A percentile compares a stretch with the other conserved stretches of the same genome.
Evolutionary conservation across 2,888 invertebrate genomes (phyloP).

Genomic region (Spilosoma lubricipeda): DNA sequence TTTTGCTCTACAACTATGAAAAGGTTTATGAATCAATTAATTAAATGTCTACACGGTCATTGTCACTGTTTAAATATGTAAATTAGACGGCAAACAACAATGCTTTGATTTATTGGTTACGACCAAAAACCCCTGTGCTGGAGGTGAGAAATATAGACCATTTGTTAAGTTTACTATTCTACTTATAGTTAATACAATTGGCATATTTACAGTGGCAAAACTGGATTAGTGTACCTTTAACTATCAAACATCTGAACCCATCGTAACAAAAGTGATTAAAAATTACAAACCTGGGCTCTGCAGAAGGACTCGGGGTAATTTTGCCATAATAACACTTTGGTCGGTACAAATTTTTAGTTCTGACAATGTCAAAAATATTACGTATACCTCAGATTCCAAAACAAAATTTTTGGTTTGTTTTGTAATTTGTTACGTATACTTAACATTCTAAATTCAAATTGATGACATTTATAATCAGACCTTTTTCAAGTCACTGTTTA

Average conservation of each 20-base stretch:
- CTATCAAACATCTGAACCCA: background rate
- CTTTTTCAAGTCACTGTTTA: no score
- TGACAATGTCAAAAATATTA: background rate
- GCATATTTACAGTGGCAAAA: constrained; percentile 45
- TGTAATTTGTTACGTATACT: background rate
- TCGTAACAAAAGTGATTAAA: background rate
- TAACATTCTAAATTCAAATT: background rate
- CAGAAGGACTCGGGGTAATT: background rate
- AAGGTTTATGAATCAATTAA: constrained; percentile 86
- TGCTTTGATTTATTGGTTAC: constrained; percentile 79
- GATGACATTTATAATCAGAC: no score
- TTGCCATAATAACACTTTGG: background rate
- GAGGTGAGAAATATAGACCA: constrained; percentile 78
- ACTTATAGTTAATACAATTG: constrained; percentile 57
- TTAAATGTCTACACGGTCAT: constrained; percentile 85
- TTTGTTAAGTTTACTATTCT: constrained; percentile 59
- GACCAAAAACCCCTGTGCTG: constrained; percentile 63
- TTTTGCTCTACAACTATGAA: constrained; percentile 77
- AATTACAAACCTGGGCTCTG: background rate
- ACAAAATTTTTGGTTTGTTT: no score
- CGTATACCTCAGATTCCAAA: no score
- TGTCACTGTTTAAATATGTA: constrained; percentile 84
- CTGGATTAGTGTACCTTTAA: constrained; percentile 27
- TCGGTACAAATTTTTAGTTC: background rate
- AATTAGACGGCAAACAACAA: constrained; percentile 79